Evolutionary conservation across 1,140 invertebrate genomes (phyloP).

Genomic region (Achatina immaculata): DNA sequence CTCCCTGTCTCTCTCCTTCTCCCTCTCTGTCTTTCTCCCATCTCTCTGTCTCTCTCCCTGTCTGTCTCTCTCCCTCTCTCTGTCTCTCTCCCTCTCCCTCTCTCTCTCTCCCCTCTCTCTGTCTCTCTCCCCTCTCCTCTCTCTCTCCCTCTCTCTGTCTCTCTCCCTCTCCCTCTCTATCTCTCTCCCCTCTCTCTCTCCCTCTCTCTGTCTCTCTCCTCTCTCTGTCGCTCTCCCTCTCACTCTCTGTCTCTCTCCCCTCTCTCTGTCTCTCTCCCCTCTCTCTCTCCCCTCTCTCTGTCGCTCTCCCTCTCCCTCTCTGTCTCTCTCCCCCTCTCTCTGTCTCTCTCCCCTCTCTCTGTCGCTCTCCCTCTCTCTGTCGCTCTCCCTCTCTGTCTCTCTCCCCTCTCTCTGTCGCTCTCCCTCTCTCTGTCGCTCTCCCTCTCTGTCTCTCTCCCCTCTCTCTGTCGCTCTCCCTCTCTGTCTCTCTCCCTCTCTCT

Average conservation of each 20-base stretch:
- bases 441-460: too few relatives aligned
- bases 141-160: background rate
- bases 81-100: background rate
- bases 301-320: background rate
- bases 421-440: too few relatives aligned
- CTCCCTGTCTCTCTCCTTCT: too few relatives aligned
- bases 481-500: background rate
- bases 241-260: background rate
- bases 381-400: background rate
- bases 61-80: background rate
- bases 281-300: background rate
- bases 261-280: background rate
- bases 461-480: too few relatives aligned
- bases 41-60: background rate
- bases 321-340: background rate
- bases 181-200: background rate
- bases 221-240: background rate
- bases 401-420: too few relatives aligned
- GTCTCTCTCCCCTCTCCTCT: background rate
- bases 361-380: background rate
- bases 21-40: background rate
- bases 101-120: background rate
- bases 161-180: background rate
- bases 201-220: background rate
- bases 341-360: constrained; percentile 2